phyloP scores from a whole-genome alignment of 2,888 invertebrate genomes.

The Diogma glabrata region DNA sequence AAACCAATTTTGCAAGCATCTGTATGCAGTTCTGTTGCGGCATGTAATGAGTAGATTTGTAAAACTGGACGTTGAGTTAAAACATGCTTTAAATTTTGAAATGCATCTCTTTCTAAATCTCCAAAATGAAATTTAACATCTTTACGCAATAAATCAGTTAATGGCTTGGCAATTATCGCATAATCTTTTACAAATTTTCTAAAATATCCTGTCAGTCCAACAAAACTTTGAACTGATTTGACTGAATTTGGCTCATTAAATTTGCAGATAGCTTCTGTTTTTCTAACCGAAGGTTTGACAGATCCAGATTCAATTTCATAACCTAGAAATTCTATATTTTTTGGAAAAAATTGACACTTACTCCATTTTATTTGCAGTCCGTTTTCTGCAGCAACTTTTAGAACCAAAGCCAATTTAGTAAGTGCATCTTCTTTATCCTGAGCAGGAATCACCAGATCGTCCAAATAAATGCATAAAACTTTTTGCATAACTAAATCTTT shows the following conservation, averaged over 20 bases:
- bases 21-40: not conserved
- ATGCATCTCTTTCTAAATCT: not conserved
- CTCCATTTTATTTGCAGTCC: not conserved
- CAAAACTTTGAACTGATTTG: slow-evolving; percentile 18
- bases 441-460: slow-evolving; percentile 21
- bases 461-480: slow-evolving; percentile 16
- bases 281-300: slow-evolving; percentile 20
- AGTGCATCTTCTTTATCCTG: not conserved
- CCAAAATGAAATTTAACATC: not conserved
- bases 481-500: slow-evolving; percentile 8
- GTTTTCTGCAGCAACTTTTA: not conserved
- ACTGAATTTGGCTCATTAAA: slow-evolving; percentile 21
- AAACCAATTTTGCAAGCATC: slow-evolving; percentile 18
- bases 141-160: slow-evolving; percentile 10
- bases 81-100: slow-evolving; percentile 15
- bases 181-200: not conserved
- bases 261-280: slow-evolving; percentile 20
- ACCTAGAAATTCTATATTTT: too few species aligned
- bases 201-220: not conserved
- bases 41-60: not conserved
- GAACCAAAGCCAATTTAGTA: not conserved
- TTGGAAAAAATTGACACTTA: not conserved
- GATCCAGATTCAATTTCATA: slow-evolving; percentile 20
- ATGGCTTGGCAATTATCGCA: slow-evolving; percentile 17
- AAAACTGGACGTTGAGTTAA: not conserved